Evolutionary conservation across 2,888 invertebrate species (phyloP), one percentile per base, ranked within the genome.

Genomic region (Incurvaria masculella): DNA sequence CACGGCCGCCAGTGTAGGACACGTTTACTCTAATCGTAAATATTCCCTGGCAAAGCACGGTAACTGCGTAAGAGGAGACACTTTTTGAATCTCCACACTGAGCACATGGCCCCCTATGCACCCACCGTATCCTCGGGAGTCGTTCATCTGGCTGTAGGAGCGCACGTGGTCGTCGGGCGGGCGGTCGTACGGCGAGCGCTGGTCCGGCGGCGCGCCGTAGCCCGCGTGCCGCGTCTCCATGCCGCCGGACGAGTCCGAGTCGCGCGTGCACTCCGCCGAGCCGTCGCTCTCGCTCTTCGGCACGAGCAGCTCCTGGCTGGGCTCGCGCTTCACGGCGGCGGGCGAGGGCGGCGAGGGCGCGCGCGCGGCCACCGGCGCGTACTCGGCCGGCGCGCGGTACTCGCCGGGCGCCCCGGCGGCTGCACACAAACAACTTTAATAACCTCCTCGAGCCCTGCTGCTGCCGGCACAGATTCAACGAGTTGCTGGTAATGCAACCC

Each of bases 161-260:
- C 84, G 68, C 33, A 80, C 81, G 60, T 79, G 79, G 59, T 79
- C 79, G 51, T 84, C 84, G 2, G 87, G 84, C 17, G 85, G 81
- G 1, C 85, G 80, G 56, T 88, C 88, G 63, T 88, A 88, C 1
- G 87, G 82, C 46, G 83, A 83, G 23, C 84, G 73, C 56, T 87
- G 86, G 53, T 83, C 81, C 53, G 84, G 82, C 62, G 83, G 83
- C 66, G 86, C 86, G 56, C 81, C 84, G 66, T 86, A 86, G 54
- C 82, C 81, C 59, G 81, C 81, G 64, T 81, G 81, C 65, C 81
- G 78, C 66, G 85, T 81, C 63, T 89, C 89, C 84, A 88, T 87
- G 60, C 85, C 86, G 4, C 82, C 83, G 74, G 83, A 84, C 56
- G 84, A 84, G 59, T 84, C 85, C 52, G 89, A 88, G 71, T 89